Evolutionary conservation across 30 jellyfish, hydroid and myxozoan genomes (phyloP), one percentile per base, ranked within the genome.

Genomic region (Aurelia sp.): DNA sequence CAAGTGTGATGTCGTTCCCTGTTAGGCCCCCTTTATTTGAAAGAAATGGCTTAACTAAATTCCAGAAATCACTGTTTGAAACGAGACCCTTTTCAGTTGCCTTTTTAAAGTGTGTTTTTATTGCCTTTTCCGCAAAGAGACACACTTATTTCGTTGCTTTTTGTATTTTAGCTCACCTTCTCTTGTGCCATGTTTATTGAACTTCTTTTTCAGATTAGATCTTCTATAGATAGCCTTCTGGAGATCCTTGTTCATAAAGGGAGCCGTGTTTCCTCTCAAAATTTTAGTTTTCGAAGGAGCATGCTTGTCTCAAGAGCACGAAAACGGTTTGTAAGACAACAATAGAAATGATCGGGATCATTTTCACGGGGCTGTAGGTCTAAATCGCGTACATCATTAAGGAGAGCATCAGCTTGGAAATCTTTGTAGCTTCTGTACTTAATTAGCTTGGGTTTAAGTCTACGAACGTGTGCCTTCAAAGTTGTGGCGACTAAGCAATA

Each of bases 171-270:
- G 40, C 40, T 70, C 79, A 72, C 60, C 70, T 55, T 73, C 87
- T 52, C 60, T 60, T 10, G 93, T 18, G 27, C 87, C 78, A 27
- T 7, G 51, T 41, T 31, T 71, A 16, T 72, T 69, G 13, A 71
- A 71, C 33, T 61, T 71, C 62, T 83, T 83, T 33, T 73, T 52
- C 18, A 83, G 76, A 35, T 81, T 60, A 57, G 93, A 47, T 83
- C 93, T 62, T 68, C 50, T 71, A 61, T 83, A 69, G 60, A 83
- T 83, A n/a, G 55, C 93, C 44, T 83, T 83, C 67, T 61, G 50
- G 19, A 83, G 71, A 52, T 53, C 86, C 22, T 53, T 16, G 18
- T 57, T 83, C 93, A 71, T 83, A 83, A 83, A 71, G 12, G 69
- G 71, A 20, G 89, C 81, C 8, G 60, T 52, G 82, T 66, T 81